These are phyloP conservation scores for Trachymyrmex cornetzi DNA, from an alignment of 1,140 invertebrate genomes.

Conservation along the genomic window DNA sequence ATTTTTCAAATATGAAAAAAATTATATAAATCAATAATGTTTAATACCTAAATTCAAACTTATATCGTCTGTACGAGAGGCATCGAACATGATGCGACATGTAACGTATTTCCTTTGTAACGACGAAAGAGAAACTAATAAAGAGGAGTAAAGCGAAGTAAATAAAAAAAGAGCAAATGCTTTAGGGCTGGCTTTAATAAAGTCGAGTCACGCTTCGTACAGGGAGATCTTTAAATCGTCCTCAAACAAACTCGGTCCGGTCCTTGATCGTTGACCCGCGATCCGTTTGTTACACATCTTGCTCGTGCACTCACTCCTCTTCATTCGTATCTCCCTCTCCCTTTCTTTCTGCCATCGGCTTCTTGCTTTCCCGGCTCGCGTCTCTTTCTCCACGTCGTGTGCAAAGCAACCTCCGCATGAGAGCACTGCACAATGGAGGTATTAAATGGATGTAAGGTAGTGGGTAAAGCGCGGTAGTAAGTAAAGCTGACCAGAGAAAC, in stretches of 20 bases:
- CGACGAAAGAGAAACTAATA: constrained; percentile 52
- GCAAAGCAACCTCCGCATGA: constrained; percentile 43
- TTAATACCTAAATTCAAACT: neutral
- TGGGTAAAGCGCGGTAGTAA: constrained; percentile 70
- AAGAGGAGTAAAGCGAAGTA: constrained; percentile 25
- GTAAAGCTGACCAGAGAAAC: constrained; percentile 56
- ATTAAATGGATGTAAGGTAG: constrained; percentile 74
- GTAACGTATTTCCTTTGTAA: constrained; percentile 20
- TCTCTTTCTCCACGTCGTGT: constrained; percentile 34
- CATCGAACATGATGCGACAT: neutral
- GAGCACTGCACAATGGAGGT: constrained; percentile 66
- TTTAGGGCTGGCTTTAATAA: constrained; percentile 75
- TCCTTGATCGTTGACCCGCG: constrained; percentile 76
- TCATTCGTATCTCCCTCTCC: constrained; percentile 25
- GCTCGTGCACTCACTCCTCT: constrained; percentile 34
- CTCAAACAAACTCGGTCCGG: constrained; percentile 73
- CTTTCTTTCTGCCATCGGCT: constrained; percentile 29
- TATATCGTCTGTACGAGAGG: neutral
- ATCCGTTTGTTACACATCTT: constrained; percentile 80
- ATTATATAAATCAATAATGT: neutral
- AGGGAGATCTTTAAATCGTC: constrained; percentile 80
- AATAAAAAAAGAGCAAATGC: constrained; percentile 36
- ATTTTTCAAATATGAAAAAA: neutral
- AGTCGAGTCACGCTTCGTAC: constrained; percentile 81
- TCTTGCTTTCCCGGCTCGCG: neutral